phyloP scores from a whole-genome alignment of 2,888 invertebrate genomes.

The Stegana nigrithorax region DNA sequence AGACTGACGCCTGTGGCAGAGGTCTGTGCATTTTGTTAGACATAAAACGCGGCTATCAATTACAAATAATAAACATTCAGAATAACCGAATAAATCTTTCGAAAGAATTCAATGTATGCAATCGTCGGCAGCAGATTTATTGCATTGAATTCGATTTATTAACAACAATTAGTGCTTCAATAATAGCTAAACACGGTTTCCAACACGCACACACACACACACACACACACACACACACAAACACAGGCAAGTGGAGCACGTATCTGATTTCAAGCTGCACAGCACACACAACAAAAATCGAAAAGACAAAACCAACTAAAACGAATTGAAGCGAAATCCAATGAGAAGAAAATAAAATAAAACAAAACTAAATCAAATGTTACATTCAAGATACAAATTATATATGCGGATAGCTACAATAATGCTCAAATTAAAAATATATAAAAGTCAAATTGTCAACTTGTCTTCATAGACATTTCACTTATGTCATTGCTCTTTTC shows the following conservation, averaged over 20 bases:
- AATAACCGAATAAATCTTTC: slow-evolving; percentile 8
- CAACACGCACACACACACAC: slow-evolving; percentile 6
- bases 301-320: slow-evolving; percentile 42
- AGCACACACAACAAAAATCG: slow-evolving; percentile 38
- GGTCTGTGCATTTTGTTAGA: too few species aligned
- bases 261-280: slow-evolving; percentile 47
- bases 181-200: not conserved
- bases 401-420: too few species aligned
- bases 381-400: too few species aligned
- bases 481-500: too few species aligned
- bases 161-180: slow-evolving; percentile 2
- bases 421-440: slow-evolving; percentile 61
- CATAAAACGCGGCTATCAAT: too few species aligned
- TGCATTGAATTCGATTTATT: slow-evolving; percentile 1
- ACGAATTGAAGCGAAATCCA: not conserved
- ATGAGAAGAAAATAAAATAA: too few species aligned
- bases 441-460: slow-evolving; percentile 46
- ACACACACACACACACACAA: slow-evolving; percentile 5
- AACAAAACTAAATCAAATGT: too few species aligned
- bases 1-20: too few species aligned
- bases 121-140: not conserved
- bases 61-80: too few species aligned
- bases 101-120: not conserved
- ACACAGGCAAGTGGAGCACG: slow-evolving; percentile 37
- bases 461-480: too few species aligned